Evolutionary conservation across 2,797 vertebrate genomes (phyloP), one percentile per base, ranked within the genome.

Genomic region (Eulemur coronatus): DNA sequence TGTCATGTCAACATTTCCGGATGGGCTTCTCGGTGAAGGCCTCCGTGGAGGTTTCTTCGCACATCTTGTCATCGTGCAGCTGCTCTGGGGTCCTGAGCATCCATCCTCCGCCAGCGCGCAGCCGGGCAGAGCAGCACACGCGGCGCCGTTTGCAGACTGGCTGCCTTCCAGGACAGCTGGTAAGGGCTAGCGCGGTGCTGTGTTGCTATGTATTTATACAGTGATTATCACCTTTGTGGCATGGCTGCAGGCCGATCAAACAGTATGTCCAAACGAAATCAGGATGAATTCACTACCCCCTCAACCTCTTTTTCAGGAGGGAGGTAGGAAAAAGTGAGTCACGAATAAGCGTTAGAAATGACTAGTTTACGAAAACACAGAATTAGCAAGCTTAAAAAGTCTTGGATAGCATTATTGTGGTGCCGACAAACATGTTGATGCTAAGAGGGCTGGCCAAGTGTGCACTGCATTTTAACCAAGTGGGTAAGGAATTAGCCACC

Each of bases 91-190:
- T 86, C 78, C 55, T 33, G 35, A 72, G 73, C 92, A 28, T 33
- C 75, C 88, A 35, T 55, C 61, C 90, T 65, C 52, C 9, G 80
- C 61, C 81, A 14, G 63, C 2, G 35, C 1, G 24, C 89, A 84
- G 85, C 69, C 13, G 0, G 14, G 84, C 89, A n/a, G 57, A 50
- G 81, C 14, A 0, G 61, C 17, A 26, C 20, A 3, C 75, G 28
- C 18, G 6, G 91, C 76, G 0, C 20, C 2, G 0, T 35, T 22
- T n/a, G 79, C 26, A 30, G 8, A 3, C 30, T 80, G 89, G 79
- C 90, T 87, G 91, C 65, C 48, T 80, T 89, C 96, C 97, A 89
- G 67, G 84, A 67, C 79, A 96, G 95, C 96, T 84, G 65, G 63
- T 61, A 63, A 43, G 46, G 73, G 63, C 79, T 3, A 30, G 78